These are phyloP conservation scores for Malurus splendens DNA, from an alignment of 2,797 vertebrate genomes.

Conservation along the genomic window DNA sequence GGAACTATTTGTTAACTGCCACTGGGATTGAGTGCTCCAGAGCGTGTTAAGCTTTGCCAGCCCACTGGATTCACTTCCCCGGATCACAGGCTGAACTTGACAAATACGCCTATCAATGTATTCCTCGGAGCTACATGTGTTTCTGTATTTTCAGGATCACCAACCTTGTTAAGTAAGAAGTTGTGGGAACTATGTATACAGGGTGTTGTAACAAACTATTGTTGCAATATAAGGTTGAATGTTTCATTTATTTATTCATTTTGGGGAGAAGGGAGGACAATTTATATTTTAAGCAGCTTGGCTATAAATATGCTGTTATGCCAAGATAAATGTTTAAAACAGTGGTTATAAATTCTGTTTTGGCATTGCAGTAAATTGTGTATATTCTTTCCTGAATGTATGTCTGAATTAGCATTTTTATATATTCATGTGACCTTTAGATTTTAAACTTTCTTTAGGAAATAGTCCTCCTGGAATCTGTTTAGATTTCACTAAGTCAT, in stretches of 20 bases:
- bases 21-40: constrained; percentile 30
- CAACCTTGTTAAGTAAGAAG: constrained; percentile 30
- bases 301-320: not conserved
- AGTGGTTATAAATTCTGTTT: constrained; percentile 15
- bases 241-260: constrained; percentile 29
- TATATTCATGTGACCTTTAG: constrained; percentile 25
- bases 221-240: not conserved
- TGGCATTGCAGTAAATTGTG: constrained; percentile 15
- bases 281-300: constrained; percentile 18
- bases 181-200: not conserved
- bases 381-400: not conserved
- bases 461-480: not conserved
- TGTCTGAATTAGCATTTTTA: constrained; percentile 23
- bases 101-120: constrained; percentile 21
- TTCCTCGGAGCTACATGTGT: constrained; percentile 21
- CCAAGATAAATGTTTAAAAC: constrained; percentile 26
- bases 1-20: constrained; percentile 43
- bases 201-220: not conserved
- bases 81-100: constrained; percentile 25
- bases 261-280: not conserved
- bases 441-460: not conserved
- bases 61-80: not conserved
- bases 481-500: not conserved
- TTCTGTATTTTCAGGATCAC: constrained; percentile 34
- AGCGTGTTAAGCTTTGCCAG: constrained; percentile 1